Conservation (phyloP, 2,888 invertebrate species). For the Lithophane semibrunnea region DNA sequence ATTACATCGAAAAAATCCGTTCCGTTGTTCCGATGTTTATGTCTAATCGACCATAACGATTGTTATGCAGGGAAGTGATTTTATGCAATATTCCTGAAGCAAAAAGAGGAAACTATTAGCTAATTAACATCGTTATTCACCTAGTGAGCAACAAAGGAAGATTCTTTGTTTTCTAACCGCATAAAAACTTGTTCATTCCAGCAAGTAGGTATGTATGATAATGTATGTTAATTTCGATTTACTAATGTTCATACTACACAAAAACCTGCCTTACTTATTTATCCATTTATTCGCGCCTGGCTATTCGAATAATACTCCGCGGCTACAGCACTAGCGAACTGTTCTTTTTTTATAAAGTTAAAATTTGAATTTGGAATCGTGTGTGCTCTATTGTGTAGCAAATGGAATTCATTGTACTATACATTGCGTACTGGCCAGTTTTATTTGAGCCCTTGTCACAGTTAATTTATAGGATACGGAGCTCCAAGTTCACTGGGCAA, state of each 20-base stretch:
- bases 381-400: conserved; percentile 88
- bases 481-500: conserved; percentile 57
- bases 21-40: conserved; percentile 12
- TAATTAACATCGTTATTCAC: conserved; percentile 38
- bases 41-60: conserved; percentile 25
- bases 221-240: conserved; percentile 19
- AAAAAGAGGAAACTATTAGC: conserved; percentile 41
- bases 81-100: conserved; percentile 26
- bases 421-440: conserved; percentile 77
- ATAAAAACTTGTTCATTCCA: conserved; percentile 25
- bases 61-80: conserved; percentile 16
- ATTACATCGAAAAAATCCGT: conserved; percentile 24
- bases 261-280: conserved; percentile 21
- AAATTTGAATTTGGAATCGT: conserved; percentile 88
- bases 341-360: conserved; percentile 79
- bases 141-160: neutral
- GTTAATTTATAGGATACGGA: conserved; percentile 53
- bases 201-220: conserved; percentile 17
- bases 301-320: conserved; percentile 47
- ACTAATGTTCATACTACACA: conserved; percentile 24
- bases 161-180: conserved; percentile 25
- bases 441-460: conserved; percentile 67
- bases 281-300: conserved; percentile 45
- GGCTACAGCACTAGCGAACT: conserved; percentile 60
- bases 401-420: conserved; percentile 86